Evolutionary conservation across 2,888 invertebrate genomes (phyloP).

Genomic region (Neria commutata): DNA sequence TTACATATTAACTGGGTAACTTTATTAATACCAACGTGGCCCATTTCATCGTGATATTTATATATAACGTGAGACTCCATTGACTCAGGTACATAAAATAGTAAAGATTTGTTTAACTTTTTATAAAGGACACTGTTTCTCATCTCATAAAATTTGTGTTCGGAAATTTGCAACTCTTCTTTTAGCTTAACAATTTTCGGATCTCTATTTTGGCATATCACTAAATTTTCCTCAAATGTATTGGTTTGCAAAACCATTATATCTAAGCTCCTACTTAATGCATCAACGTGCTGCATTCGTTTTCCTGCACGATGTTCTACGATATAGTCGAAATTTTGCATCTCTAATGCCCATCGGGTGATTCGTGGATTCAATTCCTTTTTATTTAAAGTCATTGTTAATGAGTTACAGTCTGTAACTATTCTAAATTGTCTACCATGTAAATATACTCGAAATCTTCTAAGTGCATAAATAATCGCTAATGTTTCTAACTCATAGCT

Average conservation of each 20-base stretch:
- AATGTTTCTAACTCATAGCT: too few relatives aligned
- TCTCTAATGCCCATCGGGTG: constrained; percentile 14
- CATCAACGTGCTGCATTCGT: constrained; percentile 21
- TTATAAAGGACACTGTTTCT: constrained; percentile 23
- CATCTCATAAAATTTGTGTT: constrained; percentile 21
- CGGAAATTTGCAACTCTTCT: constrained; percentile 13
- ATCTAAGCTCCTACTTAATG: constrained; percentile 12
- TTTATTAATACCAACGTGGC: constrained; percentile 19
- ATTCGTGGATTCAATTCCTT: constrained; percentile 12
- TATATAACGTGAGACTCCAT: constrained; percentile 20
- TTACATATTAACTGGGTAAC: constrained; percentile 7
- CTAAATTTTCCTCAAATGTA: constrained; percentile 1
- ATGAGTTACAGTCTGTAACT: too few relatives aligned
- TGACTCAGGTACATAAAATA: too few relatives aligned
- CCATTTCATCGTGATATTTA: constrained; percentile 20
- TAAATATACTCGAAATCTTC: constrained; percentile 23
- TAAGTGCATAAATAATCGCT: too few relatives aligned
- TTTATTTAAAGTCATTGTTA: too few relatives aligned
- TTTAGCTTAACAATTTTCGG: constrained; percentile 2
- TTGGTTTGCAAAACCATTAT: too few relatives aligned
- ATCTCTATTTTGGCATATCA: constrained; percentile 12
- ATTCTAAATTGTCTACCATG: constrained; percentile 17
- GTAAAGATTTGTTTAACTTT: too few relatives aligned
- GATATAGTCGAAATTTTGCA: constrained; percentile 15
- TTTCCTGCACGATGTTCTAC: constrained; percentile 21